These are phyloP conservation scores for Acipenser transmontanus DNA, from an alignment of 2,797 vertebrate species.

Conservation along the genomic window DNA sequence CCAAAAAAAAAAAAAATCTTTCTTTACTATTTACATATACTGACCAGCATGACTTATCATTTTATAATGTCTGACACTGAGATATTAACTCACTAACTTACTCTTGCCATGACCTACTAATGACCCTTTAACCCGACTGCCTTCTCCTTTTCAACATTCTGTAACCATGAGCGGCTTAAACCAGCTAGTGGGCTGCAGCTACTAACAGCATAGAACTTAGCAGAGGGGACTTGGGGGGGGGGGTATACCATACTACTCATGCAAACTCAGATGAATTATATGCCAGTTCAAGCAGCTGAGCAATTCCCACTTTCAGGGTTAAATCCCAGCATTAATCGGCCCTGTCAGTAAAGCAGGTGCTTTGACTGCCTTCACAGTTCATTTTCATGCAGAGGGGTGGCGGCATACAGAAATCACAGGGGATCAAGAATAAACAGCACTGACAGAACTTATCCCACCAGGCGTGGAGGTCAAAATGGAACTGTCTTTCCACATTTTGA, in stretches of 20 bases:
- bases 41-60: too few species aligned
- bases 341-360: constrained; percentile 69
- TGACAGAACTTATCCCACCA: constrained; percentile 61
- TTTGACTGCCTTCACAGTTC: constrained; percentile 55
- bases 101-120: too few species aligned
- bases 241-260: constrained; percentile 14
- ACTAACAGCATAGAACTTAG: too few species aligned
- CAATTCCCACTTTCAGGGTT: constrained; percentile 42
- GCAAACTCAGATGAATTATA: constrained; percentile 52
- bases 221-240: background rate
- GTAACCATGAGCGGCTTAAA: too few species aligned
- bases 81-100: too few species aligned
- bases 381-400: constrained; percentile 64
- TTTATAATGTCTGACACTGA: too few species aligned
- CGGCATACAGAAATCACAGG: constrained; percentile 56
- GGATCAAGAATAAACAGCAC: constrained; percentile 62
- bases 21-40: too few species aligned
- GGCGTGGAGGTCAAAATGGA: constrained; percentile 50
- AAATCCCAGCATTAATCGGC: constrained; percentile 63
- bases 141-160: too few species aligned
- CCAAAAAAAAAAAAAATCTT: too few species aligned
- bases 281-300: constrained; percentile 34
- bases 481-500: constrained; percentile 62
- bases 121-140: too few species aligned
- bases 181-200: too few species aligned